These are phyloP conservation scores for Lepeophtheirus salmonis DNA, from an alignment of 1,140 invertebrate genomes.

Conservation along the genomic window DNA sequence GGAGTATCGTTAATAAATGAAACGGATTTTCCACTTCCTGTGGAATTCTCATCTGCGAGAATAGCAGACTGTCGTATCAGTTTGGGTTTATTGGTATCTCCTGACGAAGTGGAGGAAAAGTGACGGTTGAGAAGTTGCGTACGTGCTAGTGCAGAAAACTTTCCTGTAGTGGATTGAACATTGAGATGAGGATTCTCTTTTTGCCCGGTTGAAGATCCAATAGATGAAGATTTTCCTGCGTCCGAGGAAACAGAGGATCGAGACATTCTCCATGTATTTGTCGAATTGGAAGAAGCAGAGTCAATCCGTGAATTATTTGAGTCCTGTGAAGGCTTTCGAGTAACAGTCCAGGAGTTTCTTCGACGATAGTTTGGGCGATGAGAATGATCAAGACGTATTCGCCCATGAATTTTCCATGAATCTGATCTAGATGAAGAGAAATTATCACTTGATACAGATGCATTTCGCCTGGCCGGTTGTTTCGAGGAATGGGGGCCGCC, in stretches of 20 bases:
- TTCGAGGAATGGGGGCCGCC: slow-evolving; percentile 21
- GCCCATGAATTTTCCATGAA: slow-evolving; percentile 32
- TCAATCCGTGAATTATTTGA: slow-evolving; percentile 62
- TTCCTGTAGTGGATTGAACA: neutral
- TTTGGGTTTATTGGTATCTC: slow-evolving; percentile 2
- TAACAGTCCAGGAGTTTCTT: slow-evolving; percentile 64
- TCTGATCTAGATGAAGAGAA: slow-evolving; percentile 63
- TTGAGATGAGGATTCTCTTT: neutral
- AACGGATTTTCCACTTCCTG: slow-evolving; percentile 7
- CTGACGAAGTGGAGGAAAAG: neutral
- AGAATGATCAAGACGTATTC: slow-evolving; percentile 37
- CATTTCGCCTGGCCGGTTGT: slow-evolving; percentile 41
- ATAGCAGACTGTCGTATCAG: slow-evolving; percentile 14
- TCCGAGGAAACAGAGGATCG: slow-evolving; percentile 20
- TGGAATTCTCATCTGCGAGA: slow-evolving; percentile 5
- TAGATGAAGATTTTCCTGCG: neutral
- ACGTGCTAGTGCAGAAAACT: slow-evolving; percentile 1
- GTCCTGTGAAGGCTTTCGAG: slow-evolving; percentile 68
- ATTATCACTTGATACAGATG: slow-evolving; percentile 67
- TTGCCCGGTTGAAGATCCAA: neutral
- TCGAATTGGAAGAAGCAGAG: slow-evolving; percentile 43
- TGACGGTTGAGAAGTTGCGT: neutral
- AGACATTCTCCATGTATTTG: slow-evolving; percentile 53
- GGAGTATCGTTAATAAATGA: neutral
- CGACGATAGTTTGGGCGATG: slow-evolving; percentile 38